These are phyloP conservation scores for Phalacrocorax brasilianus DNA, from an alignment of 2,113 vertebrate genomes.

Conservation along the genomic window DNA sequence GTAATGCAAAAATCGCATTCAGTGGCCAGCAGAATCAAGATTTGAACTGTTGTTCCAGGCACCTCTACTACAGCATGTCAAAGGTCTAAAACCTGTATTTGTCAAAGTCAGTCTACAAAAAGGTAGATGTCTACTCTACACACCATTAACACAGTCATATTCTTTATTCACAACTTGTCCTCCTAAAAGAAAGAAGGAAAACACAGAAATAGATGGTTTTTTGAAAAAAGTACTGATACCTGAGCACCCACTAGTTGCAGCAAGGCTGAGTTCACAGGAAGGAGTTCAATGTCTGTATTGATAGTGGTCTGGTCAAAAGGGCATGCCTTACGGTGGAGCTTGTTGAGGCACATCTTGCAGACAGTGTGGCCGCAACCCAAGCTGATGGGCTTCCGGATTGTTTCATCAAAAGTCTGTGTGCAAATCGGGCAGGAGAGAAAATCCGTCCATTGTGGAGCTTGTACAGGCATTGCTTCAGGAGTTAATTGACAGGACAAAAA, in stretches of 20 bases:
- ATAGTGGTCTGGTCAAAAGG: slow-evolving; percentile 99
- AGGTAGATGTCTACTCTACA: neutral
- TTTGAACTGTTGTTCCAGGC: neutral
- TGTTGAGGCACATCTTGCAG: slow-evolving; percentile 99
- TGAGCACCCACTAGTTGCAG: slow-evolving; percentile 95
- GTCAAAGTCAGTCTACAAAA: neutral
- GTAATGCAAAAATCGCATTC: neutral
- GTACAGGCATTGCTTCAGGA: slow-evolving; percentile 95
- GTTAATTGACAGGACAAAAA: slow-evolving; percentile 81
- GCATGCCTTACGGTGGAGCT: slow-evolving; percentile 97
- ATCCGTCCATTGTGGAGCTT: slow-evolving; percentile 99
- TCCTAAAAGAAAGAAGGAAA: neutral
- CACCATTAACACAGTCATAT: neutral
- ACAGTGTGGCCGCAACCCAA: slow-evolving; percentile 97
- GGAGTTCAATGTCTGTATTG: slow-evolving; percentile 96
- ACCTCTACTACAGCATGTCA: neutral
- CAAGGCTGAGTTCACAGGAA: slow-evolving; percentile 95
- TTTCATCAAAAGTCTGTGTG: slow-evolving; percentile 98
- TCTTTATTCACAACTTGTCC: neutral
- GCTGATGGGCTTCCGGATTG: slow-evolving; percentile 95
- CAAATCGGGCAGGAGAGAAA: slow-evolving; percentile 99
- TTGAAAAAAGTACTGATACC: slow-evolving; percentile 68
- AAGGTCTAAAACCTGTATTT: neutral
- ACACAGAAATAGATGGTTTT: neutral
- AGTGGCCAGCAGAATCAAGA: neutral